phyloP scores from a whole-genome alignment of 2,113 vertebrate species.

The Hemicordylus capensis region DNA sequence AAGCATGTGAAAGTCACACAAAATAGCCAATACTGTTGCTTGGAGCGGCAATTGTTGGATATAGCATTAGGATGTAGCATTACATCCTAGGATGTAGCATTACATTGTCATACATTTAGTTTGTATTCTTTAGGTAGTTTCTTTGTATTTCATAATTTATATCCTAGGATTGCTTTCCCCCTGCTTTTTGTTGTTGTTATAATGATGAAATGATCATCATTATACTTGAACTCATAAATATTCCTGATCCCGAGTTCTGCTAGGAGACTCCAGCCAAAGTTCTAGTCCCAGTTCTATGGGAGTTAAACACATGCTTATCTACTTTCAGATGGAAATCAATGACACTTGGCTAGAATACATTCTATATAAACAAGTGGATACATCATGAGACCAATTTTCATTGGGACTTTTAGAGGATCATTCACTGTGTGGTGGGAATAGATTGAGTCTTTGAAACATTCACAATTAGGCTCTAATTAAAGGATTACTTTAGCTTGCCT shows the following conservation, averaged over 20 bases:
- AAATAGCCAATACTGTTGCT: neutral
- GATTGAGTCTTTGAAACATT: slow-evolving; percentile 45
- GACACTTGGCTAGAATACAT: neutral
- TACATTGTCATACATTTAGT: neutral
- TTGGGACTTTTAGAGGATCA: slow-evolving; percentile 45
- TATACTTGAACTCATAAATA: slow-evolving; percentile 6
- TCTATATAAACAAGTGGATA: slow-evolving; percentile 11
- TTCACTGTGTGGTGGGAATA: slow-evolving; percentile 45
- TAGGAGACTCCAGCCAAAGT: neutral
- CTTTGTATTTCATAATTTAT: neutral
- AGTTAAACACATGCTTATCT: neutral
- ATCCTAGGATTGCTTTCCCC: neutral
- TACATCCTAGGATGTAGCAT: no score
- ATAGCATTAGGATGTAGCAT: neutral
- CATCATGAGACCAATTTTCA: slow-evolving; percentile 35
- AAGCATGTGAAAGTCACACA: neutral
- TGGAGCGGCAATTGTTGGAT: neutral
- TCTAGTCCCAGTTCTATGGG: neutral
- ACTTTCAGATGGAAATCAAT: slow-evolving; percentile 39
- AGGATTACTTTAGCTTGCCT: slow-evolving; percentile 25
- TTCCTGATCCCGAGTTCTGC: slow-evolving; percentile 16
- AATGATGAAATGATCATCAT: no score
- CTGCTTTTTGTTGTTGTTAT: neutral
- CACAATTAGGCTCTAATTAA: slow-evolving; percentile 15
- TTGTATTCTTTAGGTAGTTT: neutral